phyloP scores from a whole-genome alignment of 2,113 vertebrate genomes.

The Bettongia penicillata region DNA sequence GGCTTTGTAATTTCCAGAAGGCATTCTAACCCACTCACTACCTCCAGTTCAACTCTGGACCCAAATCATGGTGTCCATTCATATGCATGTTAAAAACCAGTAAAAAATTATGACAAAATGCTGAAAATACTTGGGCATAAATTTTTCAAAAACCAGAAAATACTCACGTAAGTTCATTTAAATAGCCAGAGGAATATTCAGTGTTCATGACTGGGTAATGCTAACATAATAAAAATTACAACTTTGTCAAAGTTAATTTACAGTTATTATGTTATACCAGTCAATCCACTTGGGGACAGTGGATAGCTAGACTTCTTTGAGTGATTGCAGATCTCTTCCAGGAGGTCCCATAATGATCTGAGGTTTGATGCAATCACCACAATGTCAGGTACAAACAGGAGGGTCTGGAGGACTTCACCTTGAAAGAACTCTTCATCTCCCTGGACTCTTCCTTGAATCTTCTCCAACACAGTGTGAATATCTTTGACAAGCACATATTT shows the following conservation, averaged over 20 bases:
- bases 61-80: neutral
- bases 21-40: neutral
- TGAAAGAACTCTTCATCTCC: neutral
- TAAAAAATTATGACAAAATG: neutral
- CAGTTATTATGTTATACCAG: neutral
- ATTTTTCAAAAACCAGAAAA: neutral
- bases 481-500: neutral
- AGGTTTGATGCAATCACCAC: neutral
- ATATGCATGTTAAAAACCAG: neutral
- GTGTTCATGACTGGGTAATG: neutral
- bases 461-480: neutral
- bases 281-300: neutral
- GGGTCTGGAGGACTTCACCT: neutral
- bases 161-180: neutral
- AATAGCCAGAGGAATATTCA: neutral
- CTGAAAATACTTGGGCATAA: neutral
- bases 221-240: neutral
- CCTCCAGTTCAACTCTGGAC: neutral
- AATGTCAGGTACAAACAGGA: neutral
- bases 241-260: neutral
- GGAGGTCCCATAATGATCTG: neutral
- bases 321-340: neutral
- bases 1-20: neutral
- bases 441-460: neutral
- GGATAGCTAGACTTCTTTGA: neutral